Conservation (phyloP, 2,113 vertebrate genomes). For the Podarcis raffonei region DNA sequence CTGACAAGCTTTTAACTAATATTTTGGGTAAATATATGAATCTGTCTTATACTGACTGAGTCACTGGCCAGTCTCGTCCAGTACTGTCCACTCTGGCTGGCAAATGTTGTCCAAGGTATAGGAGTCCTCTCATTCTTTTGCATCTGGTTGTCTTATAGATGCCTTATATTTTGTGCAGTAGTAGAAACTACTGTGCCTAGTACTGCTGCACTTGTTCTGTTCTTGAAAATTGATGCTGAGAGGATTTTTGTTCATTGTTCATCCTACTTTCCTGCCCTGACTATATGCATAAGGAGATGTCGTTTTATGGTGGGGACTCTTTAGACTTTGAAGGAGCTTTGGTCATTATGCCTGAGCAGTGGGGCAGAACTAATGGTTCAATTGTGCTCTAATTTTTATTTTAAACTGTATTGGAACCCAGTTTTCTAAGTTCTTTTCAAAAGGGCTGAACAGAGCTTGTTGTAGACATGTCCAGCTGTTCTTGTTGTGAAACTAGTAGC, state of each 20-base stretch:
- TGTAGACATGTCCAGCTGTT: not conserved
- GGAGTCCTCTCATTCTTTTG: too few relatives aligned
- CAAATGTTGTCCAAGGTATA: not conserved
- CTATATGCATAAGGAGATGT: constrained; percentile 24
- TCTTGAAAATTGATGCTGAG: constrained; percentile 1
- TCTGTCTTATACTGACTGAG: too few relatives aligned
- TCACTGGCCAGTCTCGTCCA: too few relatives aligned
- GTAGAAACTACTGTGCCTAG: not conserved
- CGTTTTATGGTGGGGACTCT: constrained; percentile 53
- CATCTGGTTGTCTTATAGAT: not conserved
- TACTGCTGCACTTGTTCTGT: not conserved
- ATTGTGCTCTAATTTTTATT: constrained; percentile 28
- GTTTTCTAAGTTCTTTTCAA: constrained; percentile 8
- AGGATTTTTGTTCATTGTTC: not conserved
- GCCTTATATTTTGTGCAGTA: not conserved
- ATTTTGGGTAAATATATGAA: too few relatives aligned
- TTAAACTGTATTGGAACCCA: not conserved
- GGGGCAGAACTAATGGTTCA: constrained; percentile 63
- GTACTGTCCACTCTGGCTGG: too few relatives aligned
- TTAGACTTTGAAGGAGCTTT: constrained; percentile 61
- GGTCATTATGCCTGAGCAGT: constrained; percentile 50
- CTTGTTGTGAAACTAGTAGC: not conserved
- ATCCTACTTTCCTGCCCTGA: not conserved
- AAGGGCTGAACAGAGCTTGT: not conserved
- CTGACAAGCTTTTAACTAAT: too few relatives aligned